A percentile compares a stretch with the other conserved stretches of the same genome.
phyloP scores from a whole-genome alignment of 2,888 invertebrate genomes.

The Cosmia trapezina region DNA sequence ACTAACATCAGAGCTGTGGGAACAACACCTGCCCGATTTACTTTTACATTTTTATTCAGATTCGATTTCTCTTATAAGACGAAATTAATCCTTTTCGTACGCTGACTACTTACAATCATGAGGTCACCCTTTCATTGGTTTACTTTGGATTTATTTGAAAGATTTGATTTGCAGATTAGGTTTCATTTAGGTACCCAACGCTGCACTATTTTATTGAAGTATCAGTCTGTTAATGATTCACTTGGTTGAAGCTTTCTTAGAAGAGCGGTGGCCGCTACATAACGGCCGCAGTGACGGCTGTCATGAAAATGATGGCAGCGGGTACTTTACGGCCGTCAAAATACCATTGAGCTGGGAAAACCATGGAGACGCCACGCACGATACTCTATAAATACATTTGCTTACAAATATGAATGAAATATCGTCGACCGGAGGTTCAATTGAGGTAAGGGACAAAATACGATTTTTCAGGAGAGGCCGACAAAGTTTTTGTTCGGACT shows the following conservation, averaged over 20 bases:
- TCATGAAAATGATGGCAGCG: not conserved
- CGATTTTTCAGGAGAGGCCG: no score
- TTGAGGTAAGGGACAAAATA: no score
- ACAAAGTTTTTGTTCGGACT: no score
- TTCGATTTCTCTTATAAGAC: slow-evolving; percentile 36
- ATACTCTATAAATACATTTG: no score
- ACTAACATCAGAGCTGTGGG: slow-evolving; percentile 45
- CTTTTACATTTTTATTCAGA: slow-evolving; percentile 45
- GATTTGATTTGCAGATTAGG: not conserved
- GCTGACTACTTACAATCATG: not conserved
- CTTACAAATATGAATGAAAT: no score
- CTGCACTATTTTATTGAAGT: not conserved
- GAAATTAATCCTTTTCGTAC: slow-evolving; percentile 26
- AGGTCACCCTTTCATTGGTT: not conserved
- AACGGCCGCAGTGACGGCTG: not conserved
- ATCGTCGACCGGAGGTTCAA: no score
- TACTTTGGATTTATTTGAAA: not conserved
- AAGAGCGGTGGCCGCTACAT: not conserved
- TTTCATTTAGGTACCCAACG: not conserved
- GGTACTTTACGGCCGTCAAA: not conserved
- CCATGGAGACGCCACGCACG: no score
- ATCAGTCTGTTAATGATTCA: not conserved
- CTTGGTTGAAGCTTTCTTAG: not conserved
- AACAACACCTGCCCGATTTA: slow-evolving; percentile 54
- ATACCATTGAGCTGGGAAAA: no score